A percentile compares a stretch with the other conserved stretches of the same genome.
These are phyloP conservation scores for Plebejus melissa DNA, from an alignment of 2,888 invertebrate genomes.

Conservation along the genomic window DNA sequence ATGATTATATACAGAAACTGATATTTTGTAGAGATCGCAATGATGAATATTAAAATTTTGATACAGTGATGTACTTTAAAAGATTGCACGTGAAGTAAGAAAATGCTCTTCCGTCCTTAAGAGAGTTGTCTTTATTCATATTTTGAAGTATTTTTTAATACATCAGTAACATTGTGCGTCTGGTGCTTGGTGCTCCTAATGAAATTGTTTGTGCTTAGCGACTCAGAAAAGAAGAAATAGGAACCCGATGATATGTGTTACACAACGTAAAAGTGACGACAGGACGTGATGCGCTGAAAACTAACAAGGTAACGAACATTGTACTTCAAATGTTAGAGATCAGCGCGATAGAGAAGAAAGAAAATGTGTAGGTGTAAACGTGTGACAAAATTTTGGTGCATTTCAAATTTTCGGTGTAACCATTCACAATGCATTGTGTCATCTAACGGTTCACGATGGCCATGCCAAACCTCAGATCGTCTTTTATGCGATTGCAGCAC, in stretches of 20 bases:
- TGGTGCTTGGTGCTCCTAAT: constrained; percentile 62
- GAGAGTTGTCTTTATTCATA: constrained; percentile 7
- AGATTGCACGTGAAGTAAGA: constrained; percentile 27
- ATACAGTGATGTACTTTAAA: constrained; percentile 36
- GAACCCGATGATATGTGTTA: constrained; percentile 57
- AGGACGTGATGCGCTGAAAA: constrained; percentile 37
- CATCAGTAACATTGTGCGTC: constrained; percentile 57
- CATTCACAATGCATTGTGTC: constrained; percentile 71
- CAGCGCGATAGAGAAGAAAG: constrained; percentile 37
- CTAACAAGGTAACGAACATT: constrained; percentile 34
- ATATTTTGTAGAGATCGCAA: constrained; percentile 51
- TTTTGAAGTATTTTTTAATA: constrained; percentile 42
- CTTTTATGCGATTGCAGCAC: constrained; percentile 89
- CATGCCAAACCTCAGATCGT: constrained; percentile 88
- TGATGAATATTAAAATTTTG: not conserved
- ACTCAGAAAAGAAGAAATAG: constrained; percentile 41
- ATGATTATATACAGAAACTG: constrained; percentile 74
- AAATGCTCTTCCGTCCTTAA: constrained; percentile 27
- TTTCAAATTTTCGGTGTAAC: constrained; percentile 64
- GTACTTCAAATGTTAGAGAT: constrained; percentile 38
- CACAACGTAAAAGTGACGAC: constrained; percentile 41
- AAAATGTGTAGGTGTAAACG: constrained; percentile 45
- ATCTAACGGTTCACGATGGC: constrained; percentile 54
- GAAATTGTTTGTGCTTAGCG: constrained; percentile 51
- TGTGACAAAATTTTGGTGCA: constrained; percentile 55